Percentiles rank a stretch among this genome's conserved stretches.
These are phyloP conservation scores for Rhogogaster chlorosoma DNA, from an alignment of 2,888 invertebrate species.

Conservation along the genomic window DNA sequence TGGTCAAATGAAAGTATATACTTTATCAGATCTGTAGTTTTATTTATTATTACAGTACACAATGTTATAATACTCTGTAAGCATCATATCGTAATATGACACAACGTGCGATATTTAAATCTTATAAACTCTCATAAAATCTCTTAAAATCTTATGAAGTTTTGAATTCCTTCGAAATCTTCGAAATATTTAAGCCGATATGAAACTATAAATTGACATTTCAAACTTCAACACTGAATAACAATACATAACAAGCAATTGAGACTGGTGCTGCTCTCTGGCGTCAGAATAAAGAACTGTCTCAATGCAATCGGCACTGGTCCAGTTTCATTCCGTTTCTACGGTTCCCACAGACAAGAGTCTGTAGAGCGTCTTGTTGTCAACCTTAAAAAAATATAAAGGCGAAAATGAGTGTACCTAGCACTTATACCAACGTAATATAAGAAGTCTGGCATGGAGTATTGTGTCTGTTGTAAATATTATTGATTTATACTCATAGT, in stretches of 20 bases:
- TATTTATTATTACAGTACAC: neutral
- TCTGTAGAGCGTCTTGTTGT: neutral
- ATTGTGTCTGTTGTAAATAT: constrained; percentile 1
- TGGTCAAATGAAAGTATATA: neutral
- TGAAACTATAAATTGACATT: too few relatives aligned
- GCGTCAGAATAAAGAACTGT: neutral
- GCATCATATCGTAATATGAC: neutral
- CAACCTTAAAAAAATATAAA: neutral
- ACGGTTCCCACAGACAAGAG: neutral
- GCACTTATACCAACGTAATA: neutral
- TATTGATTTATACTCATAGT: constrained; percentile 5
- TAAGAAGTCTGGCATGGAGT: neutral
- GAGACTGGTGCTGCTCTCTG: neutral
- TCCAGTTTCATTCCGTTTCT: constrained; percentile 3
- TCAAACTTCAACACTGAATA: too few relatives aligned
- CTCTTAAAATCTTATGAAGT: neutral
- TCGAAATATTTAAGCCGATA: too few relatives aligned
- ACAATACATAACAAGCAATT: neutral
- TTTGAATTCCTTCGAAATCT: neutral
- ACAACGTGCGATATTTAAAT: neutral
- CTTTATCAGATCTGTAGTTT: neutral
- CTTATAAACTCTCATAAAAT: neutral
- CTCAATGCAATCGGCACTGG: neutral
- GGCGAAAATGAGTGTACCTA: neutral
- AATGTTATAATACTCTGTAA: neutral